Conservation (phyloP, 1,140 invertebrate species). For the Patella vulgata region DNA sequence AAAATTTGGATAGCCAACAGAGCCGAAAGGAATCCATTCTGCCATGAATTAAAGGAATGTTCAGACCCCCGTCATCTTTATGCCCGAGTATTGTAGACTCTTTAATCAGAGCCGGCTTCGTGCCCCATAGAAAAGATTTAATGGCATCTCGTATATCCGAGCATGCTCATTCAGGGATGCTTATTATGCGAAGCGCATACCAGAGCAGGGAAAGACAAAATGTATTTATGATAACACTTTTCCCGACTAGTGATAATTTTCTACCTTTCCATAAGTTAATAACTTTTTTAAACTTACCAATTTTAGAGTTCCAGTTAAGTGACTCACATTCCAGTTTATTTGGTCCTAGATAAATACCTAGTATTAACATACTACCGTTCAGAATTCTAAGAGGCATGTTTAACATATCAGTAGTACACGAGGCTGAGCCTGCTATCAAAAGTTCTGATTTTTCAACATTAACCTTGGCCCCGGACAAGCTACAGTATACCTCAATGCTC, state of each 20-base stretch:
- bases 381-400: constrained; percentile 35
- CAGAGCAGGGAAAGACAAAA: constrained; percentile 33
- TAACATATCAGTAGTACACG: constrained; percentile 31
- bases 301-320: neutral
- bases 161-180: constrained; percentile 21
- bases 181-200: constrained; percentile 25
- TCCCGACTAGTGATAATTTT: constrained; percentile 34
- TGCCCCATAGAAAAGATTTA: constrained; percentile 9
- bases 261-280: constrained; percentile 2
- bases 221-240: constrained; percentile 30
- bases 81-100: neutral
- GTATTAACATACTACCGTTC: constrained; percentile 21
- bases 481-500: constrained; percentile 23
- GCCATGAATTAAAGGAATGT: neutral
- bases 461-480: constrained; percentile 35
- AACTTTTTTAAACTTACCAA: neutral
- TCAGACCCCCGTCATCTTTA: constrained; percentile 5
- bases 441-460: constrained; percentile 36
- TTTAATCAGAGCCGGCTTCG: neutral
- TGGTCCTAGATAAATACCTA: constrained; percentile 34
- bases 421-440: constrained; percentile 30
- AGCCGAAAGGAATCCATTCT: constrained; percentile 4
- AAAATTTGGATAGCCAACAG: neutral
- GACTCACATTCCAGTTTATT: constrained; percentile 9
- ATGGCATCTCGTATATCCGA: neutral